A percentile compares a stretch with the other conserved stretches of the same genome.
phyloP scores from a whole-genome alignment of 1,140 invertebrate genomes.

The Homarus americanus region DNA sequence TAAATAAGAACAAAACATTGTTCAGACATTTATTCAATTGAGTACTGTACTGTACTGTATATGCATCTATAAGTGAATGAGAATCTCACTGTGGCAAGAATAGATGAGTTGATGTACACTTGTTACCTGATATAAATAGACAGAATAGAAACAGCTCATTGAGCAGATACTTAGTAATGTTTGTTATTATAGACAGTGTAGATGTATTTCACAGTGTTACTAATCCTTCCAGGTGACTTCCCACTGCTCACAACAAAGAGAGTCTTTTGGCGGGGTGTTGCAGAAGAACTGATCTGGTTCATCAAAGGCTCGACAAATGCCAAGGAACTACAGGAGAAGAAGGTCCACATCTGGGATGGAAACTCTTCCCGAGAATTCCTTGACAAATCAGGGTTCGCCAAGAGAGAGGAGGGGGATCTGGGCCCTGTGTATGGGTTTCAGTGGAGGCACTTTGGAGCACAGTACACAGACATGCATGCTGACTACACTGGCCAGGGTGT shows the following conservation, averaged over 20 bases:
- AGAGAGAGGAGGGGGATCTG: slow-evolving; percentile 96
- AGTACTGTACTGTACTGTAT: too few species aligned
- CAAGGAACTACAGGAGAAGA: slow-evolving; percentile 89
- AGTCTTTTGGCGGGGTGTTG: slow-evolving; percentile 95
- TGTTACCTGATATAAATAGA: too few species aligned
- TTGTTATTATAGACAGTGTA: too few species aligned
- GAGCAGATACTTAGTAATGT: too few species aligned
- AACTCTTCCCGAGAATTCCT: slow-evolving; percentile 93
- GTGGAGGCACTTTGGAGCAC: slow-evolving; percentile 98
- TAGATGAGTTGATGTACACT: too few species aligned
- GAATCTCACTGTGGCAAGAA: too few species aligned
- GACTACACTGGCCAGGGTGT: slow-evolving; percentile 92
- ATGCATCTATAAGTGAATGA: too few species aligned
- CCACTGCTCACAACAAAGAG: slow-evolving; percentile 97
- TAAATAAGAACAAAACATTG: too few species aligned
- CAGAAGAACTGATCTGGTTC: slow-evolving; percentile 98
- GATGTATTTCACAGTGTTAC: neutral
- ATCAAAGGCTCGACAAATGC: slow-evolving; percentile 95
- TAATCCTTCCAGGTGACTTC: slow-evolving; percentile 82
- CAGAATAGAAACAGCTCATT: too few species aligned
- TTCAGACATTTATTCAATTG: too few species aligned
- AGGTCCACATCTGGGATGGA: slow-evolving; percentile 98
- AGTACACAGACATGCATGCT: slow-evolving; percentile 90
- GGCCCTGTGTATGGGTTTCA: slow-evolving; percentile 99
- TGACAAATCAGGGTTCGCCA: slow-evolving; percentile 90